Evolutionary conservation across 2,797 vertebrate genomes (phyloP).

Genomic region (Chaetodon trifasciatus): DNA sequence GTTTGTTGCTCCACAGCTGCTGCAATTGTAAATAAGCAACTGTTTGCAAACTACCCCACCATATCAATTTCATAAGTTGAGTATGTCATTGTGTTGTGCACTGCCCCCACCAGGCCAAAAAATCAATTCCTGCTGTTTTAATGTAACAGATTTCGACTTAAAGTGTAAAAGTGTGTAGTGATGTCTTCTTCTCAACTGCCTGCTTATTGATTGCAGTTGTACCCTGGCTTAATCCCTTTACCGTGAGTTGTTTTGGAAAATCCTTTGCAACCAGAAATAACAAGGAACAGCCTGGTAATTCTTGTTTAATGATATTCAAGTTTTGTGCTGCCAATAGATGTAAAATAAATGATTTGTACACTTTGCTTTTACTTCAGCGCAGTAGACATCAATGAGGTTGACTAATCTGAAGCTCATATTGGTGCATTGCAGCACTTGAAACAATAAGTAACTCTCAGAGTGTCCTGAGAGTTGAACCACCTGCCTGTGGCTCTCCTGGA

Average conservation of each 20-base stretch:
- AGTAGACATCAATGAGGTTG: slow-evolving; percentile 16
- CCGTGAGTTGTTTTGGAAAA: background rate
- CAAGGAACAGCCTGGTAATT: background rate
- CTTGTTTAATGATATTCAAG: slow-evolving; percentile 4
- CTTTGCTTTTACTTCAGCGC: background rate
- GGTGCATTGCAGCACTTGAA: slow-evolving; percentile 42
- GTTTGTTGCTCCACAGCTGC: too few species aligned
- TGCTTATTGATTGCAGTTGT: background rate
- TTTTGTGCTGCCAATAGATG: background rate
- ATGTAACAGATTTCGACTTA: background rate
- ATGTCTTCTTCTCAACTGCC: background rate
- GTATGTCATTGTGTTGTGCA: background rate
- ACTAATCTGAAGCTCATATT: slow-evolving; percentile 31
- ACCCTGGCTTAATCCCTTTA: background rate
- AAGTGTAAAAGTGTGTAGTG: background rate
- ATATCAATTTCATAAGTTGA: background rate
- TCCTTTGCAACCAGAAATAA: background rate
- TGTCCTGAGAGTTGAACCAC: slow-evolving; percentile 22
- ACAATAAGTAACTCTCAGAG: slow-evolving; percentile 41
- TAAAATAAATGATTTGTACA: slow-evolving; percentile 9
- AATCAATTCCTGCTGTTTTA: background rate
- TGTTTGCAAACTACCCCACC: background rate
- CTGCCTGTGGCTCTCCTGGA: slow-evolving; percentile 42
- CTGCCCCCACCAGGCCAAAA: background rate
- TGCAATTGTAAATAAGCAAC: background rate